phyloP scores from a whole-genome alignment of 2,113 vertebrate species.

The Triplophysa rosa region DNA sequence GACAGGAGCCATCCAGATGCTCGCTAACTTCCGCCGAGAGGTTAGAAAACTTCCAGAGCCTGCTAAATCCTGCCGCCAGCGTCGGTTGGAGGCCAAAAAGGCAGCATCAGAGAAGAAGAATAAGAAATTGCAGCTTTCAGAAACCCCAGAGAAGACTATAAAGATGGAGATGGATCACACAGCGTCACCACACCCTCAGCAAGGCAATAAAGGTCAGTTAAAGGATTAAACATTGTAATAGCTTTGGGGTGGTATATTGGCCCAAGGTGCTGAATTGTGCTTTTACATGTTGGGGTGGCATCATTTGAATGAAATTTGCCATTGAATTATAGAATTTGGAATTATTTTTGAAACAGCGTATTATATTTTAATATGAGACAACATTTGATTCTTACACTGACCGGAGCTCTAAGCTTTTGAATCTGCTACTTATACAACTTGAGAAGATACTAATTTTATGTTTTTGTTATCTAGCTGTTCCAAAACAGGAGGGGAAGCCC shows the following conservation, averaged over 20 bases:
- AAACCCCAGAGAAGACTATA: constrained; percentile 85
- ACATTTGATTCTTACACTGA: not conserved
- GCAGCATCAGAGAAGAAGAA: constrained; percentile 93
- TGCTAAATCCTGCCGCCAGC: constrained; percentile 93
- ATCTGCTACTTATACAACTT: too few relatives aligned
- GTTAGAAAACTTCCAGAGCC: constrained; percentile 93
- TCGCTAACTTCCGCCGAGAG: constrained; percentile 88
- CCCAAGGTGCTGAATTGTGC: not conserved
- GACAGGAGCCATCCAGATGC: constrained; percentile 92
- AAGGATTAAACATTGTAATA: too few relatives aligned
- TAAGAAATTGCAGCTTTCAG: constrained; percentile 87
- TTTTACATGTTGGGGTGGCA: not conserved
- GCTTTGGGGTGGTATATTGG: not conserved
- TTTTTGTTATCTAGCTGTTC: constrained; percentile 60
- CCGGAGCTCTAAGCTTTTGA: not conserved
- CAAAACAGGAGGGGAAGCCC: constrained; percentile 86
- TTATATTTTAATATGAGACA: not conserved
- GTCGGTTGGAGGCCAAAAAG: constrained; percentile 90
- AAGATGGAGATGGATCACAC: constrained; percentile 72
- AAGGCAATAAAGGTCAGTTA: constrained; percentile 72
- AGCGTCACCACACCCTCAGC: constrained; percentile 62
- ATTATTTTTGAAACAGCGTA: not conserved
- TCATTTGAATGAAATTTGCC: not conserved
- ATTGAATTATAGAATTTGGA: not conserved
- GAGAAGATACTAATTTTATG: constrained; percentile 56